Conservation (phyloP, 2,797 vertebrate species). For the Tenualosa ilisha region DNA sequence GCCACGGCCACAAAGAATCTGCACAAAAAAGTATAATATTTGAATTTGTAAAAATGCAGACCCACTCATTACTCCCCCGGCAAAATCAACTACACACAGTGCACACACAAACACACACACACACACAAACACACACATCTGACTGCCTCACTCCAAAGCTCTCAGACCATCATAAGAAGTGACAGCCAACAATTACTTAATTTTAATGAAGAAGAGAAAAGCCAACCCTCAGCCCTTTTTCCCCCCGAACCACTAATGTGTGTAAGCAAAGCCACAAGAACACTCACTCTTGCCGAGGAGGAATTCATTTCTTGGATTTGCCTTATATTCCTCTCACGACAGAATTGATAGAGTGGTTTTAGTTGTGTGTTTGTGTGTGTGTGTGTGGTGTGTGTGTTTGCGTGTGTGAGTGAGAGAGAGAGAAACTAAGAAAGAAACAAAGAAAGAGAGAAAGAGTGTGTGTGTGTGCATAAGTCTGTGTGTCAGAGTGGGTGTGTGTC, state of each 20-base stretch:
- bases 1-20: too few species aligned
- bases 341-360: not conserved
- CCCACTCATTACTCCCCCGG: too few species aligned
- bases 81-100: too few species aligned
- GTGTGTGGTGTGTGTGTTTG: conserved; percentile 3
- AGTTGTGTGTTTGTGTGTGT: not conserved
- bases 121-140: not conserved
- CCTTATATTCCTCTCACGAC: not conserved
- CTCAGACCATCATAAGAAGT: not conserved
- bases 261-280: not conserved
- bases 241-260: not conserved
- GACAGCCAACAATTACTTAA: not conserved
- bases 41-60: too few species aligned
- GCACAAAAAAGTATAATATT: too few species aligned
- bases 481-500: not conserved
- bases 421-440: not conserved
- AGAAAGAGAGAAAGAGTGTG: not conserved
- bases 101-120: conserved; percentile 19
- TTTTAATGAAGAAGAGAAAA: not conserved
- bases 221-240: not conserved
- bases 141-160: not conserved
- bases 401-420: not conserved
- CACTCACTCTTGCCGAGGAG: not conserved
- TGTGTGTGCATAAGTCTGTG: not conserved
- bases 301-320: not conserved